Base-by-base conservation (phyloP, 2,888 invertebrate genomes). In the Oasisia sp. region DNA sequence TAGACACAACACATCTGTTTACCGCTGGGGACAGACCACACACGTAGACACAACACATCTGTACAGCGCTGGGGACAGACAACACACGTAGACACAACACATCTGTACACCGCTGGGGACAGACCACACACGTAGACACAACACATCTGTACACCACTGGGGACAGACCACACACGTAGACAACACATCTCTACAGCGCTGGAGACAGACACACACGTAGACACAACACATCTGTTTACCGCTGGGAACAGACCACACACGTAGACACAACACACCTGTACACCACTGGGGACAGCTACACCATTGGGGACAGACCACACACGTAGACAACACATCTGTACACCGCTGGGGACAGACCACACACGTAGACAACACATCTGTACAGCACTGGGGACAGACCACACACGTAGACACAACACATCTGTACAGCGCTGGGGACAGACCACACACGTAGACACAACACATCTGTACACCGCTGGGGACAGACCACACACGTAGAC, bases 261-360 rank as follows among this genome's bases (percentile, higher is more conserved):
- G n/a, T n/a, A 27, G 74, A 74, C 19, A 74, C n/a, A n/a, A 19
- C 27, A n/a, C 7, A 74, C 5, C 19, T 27, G 27, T 1, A 50
- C n/a, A n/a, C n/a, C n/a, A n/a, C n/a, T n/a, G n/a, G n/a, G n/a
- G n/a, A n/a, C n/a, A n/a, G n/a, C n/a, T n/a, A n/a, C 93, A 91
- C 92, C 93, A 92, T 27, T 74, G 74, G 74, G n/a, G 74, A 74
- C 27, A 74, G 74, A 74, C 19, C 74, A 19, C 19, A 74, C 74
- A 74, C 19, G n/a, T n/a, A 27, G 74, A 74, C 19, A 74, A 19
- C 27, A n/a, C 7, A 74, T 27, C 19, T 27, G 27, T 1, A 50
- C 93, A 91, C 92, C 93, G 92, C 74, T 74, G 74, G 74, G n/a
- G 74, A 74, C 27, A 74, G 74, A 74, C 19, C 74, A 19, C 19